Evolutionary conservation across 2,113 vertebrate genomes (phyloP).

Genomic region (Toxotes jaculatrix): DNA sequence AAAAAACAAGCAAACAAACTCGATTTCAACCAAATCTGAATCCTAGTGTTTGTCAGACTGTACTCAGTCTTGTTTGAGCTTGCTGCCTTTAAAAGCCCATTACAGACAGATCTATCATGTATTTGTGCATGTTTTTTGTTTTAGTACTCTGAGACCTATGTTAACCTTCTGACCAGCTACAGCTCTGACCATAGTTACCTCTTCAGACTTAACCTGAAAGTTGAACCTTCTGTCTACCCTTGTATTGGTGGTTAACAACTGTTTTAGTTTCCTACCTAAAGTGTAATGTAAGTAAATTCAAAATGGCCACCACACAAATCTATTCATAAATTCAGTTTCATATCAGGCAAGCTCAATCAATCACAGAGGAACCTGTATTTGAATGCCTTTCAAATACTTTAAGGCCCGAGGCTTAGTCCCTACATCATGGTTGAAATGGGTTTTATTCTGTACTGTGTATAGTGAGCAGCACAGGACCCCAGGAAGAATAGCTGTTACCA

Average conservation of each 20-base stretch:
- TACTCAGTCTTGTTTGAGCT: conserved; percentile 53
- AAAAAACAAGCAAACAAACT: conserved; percentile 47
- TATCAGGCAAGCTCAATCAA: conserved; percentile 33
- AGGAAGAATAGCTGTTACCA: conserved; percentile 2
- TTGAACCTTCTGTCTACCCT: background rate
- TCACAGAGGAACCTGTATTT: conserved; percentile 33
- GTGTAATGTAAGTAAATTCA: background rate
- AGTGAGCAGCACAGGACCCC: conserved; percentile 28
- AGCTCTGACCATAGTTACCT: background rate
- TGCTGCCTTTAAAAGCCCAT: background rate
- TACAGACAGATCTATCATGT: background rate
- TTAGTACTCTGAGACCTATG: too few species aligned
- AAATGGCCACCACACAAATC: background rate
- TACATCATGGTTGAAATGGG: conserved; percentile 66
- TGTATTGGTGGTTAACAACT: too few species aligned
- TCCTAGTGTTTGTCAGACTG: conserved; percentile 19
- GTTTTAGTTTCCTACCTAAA: background rate
- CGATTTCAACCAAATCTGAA: conserved; percentile 69
- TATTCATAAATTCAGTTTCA: background rate
- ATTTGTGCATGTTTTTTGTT: background rate
- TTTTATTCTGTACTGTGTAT: conserved; percentile 21
- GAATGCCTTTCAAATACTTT: conserved; percentile 49
- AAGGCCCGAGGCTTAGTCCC: conserved; percentile 2
- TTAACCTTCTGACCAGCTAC: too few species aligned
- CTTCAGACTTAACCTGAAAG: background rate